Evolutionary conservation across 2,888 invertebrate genomes (phyloP), one percentile per base, ranked within the genome.

Genomic region (Abrostola tripartita): DNA sequence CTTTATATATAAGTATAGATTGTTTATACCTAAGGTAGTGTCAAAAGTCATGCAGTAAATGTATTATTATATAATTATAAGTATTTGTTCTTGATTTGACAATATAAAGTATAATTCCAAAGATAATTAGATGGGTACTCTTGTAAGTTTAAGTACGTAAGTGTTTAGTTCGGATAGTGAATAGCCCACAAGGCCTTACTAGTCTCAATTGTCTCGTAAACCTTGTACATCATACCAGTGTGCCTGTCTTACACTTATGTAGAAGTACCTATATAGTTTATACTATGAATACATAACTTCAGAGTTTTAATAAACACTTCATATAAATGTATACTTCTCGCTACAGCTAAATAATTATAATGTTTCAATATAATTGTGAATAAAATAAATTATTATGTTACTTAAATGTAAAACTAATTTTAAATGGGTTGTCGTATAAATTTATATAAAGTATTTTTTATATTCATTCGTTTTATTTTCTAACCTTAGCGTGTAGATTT

Each of bases 391-490:
- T 78, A 77, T 69, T 64, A 55, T 79, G 70, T 44, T 79, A 73
- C 78, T 69, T 70, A 64, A 76, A 70, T 80, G 71, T 83, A 74
- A 79, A 81, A 81, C 68, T 84, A 81, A 85, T 83, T 83, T 87
- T 76, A 89, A 90, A 90, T 88, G 85, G 88, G 91, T 92, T 92
- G 92, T 91, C 90, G 90, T 92, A 92, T 90, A 88, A 88, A 91
- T 93, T 93, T 93, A 90, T 92, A 93, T 90, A 88, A 92, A 86
- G 71, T 91, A 90, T 91, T 90, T 92, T 92, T 90, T 85, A 83
- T 83, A 90, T 68, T 6, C 37, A 6, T n/a, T 72, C 76, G 83
- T 87, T 87, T 90, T 70, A 81, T 85, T 88, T 76, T 5, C 14
- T 36, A 42, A 37, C 47, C 14, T 38, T 41, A 0, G 12, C 12